Conservation (phyloP, 2,797 vertebrate genomes). For the Chloroceryle inda region DNA sequence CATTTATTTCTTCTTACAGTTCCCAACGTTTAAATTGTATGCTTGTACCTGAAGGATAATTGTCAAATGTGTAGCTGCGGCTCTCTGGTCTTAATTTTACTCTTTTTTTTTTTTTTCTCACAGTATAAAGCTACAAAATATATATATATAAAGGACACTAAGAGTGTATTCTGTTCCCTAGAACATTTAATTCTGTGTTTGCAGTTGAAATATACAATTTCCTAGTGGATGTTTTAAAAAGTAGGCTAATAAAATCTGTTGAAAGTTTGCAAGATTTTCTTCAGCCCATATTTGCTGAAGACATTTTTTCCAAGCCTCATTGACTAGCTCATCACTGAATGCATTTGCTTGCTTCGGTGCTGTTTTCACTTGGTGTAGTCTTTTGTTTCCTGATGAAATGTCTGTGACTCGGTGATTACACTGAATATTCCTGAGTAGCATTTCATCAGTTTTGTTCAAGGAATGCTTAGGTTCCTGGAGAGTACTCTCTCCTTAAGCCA, state of each 20-base stretch:
- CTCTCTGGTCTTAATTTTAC: background rate
- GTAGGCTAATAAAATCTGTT: background rate
- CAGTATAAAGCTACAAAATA: background rate
- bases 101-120: background rate
- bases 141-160: background rate
- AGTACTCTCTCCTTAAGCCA: background rate
- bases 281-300: background rate
- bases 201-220: background rate
- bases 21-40: background rate
- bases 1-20: background rate
- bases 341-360: background rate
- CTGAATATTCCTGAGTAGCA: background rate
- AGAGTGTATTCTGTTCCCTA: background rate
- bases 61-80: background rate
- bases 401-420: background rate
- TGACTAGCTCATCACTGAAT: background rate
- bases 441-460: background rate
- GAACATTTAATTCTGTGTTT: background rate
- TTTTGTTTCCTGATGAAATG: background rate
- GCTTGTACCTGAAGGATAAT: background rate
- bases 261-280: background rate
- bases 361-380: background rate
- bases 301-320: background rate
- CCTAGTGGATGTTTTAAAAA: background rate
- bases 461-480: background rate